These are phyloP conservation scores for Microtus oregoni DNA, from an alignment of 2,113 vertebrate genomes.

Conservation along the genomic window DNA sequence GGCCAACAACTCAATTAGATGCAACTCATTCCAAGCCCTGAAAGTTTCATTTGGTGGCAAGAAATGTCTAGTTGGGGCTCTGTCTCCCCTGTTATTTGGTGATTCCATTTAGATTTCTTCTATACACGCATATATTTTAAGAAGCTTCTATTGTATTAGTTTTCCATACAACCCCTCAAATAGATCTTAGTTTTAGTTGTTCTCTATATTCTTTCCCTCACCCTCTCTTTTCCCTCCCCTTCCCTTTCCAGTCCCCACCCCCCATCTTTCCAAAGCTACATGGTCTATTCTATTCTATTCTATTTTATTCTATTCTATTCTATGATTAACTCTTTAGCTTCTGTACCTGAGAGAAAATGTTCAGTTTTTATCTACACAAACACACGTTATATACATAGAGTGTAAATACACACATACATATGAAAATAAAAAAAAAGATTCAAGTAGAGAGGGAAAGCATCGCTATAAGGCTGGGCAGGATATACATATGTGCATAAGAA, in stretches of 20 bases:
- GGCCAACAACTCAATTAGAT: not conserved
- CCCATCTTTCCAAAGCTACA: not conserved
- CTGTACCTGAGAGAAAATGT: no score
- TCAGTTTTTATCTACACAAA: no score
- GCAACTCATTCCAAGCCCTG: not conserved
- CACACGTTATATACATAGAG: no score
- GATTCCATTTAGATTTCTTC: not conserved
- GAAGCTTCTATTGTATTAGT: not conserved
- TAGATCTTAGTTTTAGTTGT: not conserved
- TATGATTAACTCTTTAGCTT: no score
- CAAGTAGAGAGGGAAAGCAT: not conserved
- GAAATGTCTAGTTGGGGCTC: not conserved
- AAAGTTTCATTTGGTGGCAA: not conserved
- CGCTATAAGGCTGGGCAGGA: not conserved
- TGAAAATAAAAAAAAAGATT: not conserved
- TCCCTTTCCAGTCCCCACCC: not conserved
- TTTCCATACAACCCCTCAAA: not conserved
- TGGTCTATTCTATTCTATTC: no score
- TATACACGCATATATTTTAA: not conserved
- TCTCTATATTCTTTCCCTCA: not conserved
- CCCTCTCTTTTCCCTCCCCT: not conserved
- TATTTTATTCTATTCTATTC: no score
- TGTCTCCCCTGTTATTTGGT: not conserved
- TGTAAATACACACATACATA: not conserved
- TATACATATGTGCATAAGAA: not conserved